phyloP scores from a whole-genome alignment of 1,140 invertebrate genomes.

The Hydropsyche tenuis region DNA sequence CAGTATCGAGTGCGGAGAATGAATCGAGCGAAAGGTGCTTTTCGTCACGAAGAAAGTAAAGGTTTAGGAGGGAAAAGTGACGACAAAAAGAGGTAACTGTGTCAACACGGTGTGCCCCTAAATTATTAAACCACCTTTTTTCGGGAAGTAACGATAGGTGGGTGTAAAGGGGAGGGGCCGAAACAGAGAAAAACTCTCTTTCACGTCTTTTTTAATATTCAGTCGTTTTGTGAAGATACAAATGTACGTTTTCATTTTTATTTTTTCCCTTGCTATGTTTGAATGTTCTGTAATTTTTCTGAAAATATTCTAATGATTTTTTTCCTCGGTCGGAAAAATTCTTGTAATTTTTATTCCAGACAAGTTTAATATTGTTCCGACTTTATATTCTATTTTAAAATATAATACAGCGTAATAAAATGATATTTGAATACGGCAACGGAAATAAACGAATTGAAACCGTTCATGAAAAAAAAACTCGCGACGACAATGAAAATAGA shows the following conservation, averaged over 20 bases:
- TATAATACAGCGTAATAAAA: too few species aligned
- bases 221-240: conserved; percentile 4
- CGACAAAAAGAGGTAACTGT: conserved; percentile 29
- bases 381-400: too few species aligned
- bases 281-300: not conserved
- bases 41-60: conserved; percentile 1
- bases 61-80: not conserved
- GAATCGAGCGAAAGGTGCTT: conserved; percentile 19
- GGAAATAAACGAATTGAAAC: too few species aligned
- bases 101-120: conserved; percentile 32
- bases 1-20: not conserved
- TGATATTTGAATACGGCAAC: too few species aligned
- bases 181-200: not conserved
- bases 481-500: too few species aligned
- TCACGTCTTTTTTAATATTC: conserved; percentile 33
- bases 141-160: not conserved
- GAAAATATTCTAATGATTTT: too few species aligned
- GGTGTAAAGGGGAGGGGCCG: conserved; percentile 8
- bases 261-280: not conserved
- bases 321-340: too few species aligned
- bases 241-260: not conserved
- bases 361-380: too few species aligned
- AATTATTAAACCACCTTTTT: conserved; percentile 29
- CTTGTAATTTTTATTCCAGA: too few species aligned
- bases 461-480: too few species aligned